Percentiles rank a stretch among this genome's conserved stretches.
These are phyloP conservation scores for Scyliorhinus canicula DNA, from an alignment of 2,797 vertebrate genomes.

Conservation along the genomic window DNA sequence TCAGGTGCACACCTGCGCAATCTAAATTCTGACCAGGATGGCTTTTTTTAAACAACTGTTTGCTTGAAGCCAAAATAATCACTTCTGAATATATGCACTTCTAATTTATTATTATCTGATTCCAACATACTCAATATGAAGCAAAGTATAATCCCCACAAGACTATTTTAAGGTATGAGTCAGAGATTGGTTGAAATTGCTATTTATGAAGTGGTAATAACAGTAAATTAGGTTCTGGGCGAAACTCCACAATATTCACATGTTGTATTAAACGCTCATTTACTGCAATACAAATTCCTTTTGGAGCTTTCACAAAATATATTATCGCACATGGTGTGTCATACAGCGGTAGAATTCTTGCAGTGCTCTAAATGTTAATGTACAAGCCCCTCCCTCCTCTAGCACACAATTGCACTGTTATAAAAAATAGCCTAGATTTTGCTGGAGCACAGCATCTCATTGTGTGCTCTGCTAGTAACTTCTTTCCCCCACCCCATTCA, in stretches of 20 bases:
- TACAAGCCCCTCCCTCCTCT: not conserved
- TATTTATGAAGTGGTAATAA: slow-evolving; percentile 2
- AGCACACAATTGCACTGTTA: not conserved
- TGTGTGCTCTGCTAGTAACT: not conserved
- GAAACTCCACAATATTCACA: not conserved
- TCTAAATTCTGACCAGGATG: not conserved
- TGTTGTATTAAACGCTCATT: not conserved
- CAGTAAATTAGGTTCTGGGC: not conserved
- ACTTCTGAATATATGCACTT: not conserved
- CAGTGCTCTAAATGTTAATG: not conserved
- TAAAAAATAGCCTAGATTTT: not conserved
- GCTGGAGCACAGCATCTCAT: not conserved
- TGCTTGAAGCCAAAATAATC: slow-evolving; percentile 13
- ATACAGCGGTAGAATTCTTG: not conserved
- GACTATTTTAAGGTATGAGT: not conserved
- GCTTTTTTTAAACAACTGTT: not conserved
- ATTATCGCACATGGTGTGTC: not conserved
- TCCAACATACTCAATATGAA: not conserved
- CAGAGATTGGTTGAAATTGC: not conserved
- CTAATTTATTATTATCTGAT: not conserved
- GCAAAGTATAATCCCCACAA: not conserved
- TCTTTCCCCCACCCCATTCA: not conserved
- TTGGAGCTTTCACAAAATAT: not conserved
- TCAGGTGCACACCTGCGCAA: too few species aligned
- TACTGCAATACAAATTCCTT: not conserved